Conservation (phyloP, 2,888 invertebrate species). For the Oegoconia quadripuncta region DNA sequence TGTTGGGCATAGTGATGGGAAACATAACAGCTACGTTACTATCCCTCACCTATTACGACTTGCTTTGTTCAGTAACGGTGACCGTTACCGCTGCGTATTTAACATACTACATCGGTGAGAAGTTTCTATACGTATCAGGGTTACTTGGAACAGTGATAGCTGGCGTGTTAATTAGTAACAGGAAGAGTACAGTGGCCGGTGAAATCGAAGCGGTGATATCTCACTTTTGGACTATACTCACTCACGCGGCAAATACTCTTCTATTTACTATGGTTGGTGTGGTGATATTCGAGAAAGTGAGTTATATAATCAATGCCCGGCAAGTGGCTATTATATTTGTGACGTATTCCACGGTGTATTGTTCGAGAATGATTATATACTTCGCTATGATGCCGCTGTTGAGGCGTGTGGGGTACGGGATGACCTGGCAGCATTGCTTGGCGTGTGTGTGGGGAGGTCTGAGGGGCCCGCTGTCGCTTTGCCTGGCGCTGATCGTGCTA, state of each 20-base stretch:
- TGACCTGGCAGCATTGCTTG: constrained; percentile 77
- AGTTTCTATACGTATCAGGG: constrained; percentile 65
- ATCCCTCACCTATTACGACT: constrained; percentile 58
- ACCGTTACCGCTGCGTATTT: constrained; percentile 58
- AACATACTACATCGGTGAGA: constrained; percentile 65
- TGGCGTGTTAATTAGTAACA: constrained; percentile 57
- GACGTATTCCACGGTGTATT: constrained; percentile 68
- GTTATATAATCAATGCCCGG: constrained; percentile 56
- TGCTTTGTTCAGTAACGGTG: constrained; percentile 55
- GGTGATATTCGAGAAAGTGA: constrained; percentile 75
- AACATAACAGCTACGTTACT: constrained; percentile 49
- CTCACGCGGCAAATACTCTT: constrained; percentile 70
- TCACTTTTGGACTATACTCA: constrained; percentile 55
- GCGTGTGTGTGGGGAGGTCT: constrained; percentile 82
- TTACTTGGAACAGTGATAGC: constrained; percentile 55
- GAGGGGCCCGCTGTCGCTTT: constrained; percentile 79
- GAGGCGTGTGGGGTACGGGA: constrained; percentile 75
- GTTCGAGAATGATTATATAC: constrained; percentile 66
- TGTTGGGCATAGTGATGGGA: constrained; percentile 61
- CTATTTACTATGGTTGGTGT: constrained; percentile 81
- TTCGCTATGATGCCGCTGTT: constrained; percentile 72
- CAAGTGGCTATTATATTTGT: constrained; percentile 63
- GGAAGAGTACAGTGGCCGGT: constrained; percentile 55
- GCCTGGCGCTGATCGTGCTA: constrained; percentile 76
- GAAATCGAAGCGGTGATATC: constrained; percentile 59